These are phyloP conservation scores for Actinia tenebrosa DNA, from an alignment of 64 coral and sea anemone species.

Conservation along the genomic window DNA sequence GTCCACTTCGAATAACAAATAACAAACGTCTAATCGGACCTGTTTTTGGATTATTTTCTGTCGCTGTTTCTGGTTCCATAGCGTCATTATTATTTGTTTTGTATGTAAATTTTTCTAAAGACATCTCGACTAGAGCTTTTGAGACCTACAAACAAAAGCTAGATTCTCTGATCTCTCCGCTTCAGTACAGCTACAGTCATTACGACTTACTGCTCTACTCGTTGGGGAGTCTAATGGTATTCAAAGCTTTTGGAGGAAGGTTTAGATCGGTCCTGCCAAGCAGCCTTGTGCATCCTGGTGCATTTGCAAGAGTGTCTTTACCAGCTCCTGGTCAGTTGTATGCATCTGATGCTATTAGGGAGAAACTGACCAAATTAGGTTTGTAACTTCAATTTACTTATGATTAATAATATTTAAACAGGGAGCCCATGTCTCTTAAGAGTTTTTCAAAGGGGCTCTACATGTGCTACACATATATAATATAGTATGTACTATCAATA, in stretches of 20 bases:
- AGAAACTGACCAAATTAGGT: constrained; percentile 55
- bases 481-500: too few species aligned
- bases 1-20: constrained; percentile 56
- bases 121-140: constrained; percentile 3
- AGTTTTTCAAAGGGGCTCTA: too few species aligned
- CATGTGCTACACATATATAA: too few species aligned
- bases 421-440: too few species aligned
- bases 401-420: too few species aligned
- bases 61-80: constrained; percentile 35
- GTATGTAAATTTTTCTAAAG: constrained; percentile 26
- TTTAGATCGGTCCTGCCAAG: constrained; percentile 85
- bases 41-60: constrained; percentile 43
- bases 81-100: constrained; percentile 52
- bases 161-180: constrained; percentile 5
- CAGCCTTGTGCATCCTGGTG: constrained; percentile 81
- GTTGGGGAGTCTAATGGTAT: constrained; percentile 48
- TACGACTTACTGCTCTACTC: constrained; percentile 46
- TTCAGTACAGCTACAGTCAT: constrained; percentile 11
- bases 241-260: constrained; percentile 66
- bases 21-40: constrained; percentile 36
- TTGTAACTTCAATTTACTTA: not conserved
- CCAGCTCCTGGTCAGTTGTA: constrained; percentile 73
- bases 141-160: constrained; percentile 9
- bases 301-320: constrained; percentile 70
- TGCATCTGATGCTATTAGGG: constrained; percentile 53